Evolutionary conservation across 92 coral and sea anemone species (phyloP).

Genomic region (Blastomussa wellsi): DNA sequence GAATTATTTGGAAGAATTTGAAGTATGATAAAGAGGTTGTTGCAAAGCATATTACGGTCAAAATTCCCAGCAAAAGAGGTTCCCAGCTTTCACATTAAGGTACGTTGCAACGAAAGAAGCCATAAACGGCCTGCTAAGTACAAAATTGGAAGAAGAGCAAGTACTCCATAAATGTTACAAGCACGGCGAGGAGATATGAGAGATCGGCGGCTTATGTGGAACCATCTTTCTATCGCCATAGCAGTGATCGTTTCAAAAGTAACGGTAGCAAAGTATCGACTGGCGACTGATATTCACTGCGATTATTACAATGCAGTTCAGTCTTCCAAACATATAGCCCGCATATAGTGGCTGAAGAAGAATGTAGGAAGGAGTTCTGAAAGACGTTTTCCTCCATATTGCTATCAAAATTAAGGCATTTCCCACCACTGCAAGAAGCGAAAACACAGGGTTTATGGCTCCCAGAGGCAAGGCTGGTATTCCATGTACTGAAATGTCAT

Average conservation of each 20-base stretch:
- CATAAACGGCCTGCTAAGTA: neutral
- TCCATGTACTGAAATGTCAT: neutral
- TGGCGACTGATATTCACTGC: neutral
- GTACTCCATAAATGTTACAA: neutral
- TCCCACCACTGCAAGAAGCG: neutral
- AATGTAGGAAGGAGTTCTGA: slow-evolving; percentile 21
- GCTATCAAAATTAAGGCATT: slow-evolving; percentile 8
- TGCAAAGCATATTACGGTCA: neutral
- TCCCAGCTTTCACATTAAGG: neutral
- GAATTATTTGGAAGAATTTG: slow-evolving; percentile 4
- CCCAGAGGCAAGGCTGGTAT: neutral
- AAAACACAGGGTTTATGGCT: neutral
- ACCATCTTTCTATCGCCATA: slow-evolving; percentile 21
- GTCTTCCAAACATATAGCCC: neutral
- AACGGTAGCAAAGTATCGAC: neutral
- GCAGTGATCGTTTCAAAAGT: neutral
- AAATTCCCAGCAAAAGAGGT: neutral
- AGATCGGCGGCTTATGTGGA: neutral
- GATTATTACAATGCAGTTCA: neutral
- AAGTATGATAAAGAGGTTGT: neutral
- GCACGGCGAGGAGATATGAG: neutral
- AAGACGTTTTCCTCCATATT: neutral
- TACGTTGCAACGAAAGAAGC: neutral
- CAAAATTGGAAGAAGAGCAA: neutral
- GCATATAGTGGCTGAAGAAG: slow-evolving; percentile 18